These are phyloP conservation scores for Latrodectus hesperus DNA, from an alignment of 2,888 invertebrate species.

Conservation along the genomic window DNA sequence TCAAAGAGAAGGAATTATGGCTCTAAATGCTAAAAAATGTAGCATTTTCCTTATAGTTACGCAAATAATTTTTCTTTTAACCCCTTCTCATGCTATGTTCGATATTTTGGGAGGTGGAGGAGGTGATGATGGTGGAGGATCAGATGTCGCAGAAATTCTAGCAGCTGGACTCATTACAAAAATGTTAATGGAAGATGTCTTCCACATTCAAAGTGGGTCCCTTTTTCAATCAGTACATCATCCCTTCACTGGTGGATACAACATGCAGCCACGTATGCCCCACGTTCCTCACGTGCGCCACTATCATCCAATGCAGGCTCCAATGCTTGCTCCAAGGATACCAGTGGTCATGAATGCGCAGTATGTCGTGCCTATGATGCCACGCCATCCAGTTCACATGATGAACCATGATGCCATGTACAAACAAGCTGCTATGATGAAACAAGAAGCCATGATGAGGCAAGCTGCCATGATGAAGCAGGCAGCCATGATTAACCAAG, in stretches of 20 bases:
- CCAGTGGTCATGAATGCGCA: not conserved
- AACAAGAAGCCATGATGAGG: not conserved
- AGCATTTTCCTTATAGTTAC: conserved; percentile 13
- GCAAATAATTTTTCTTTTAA: not conserved
- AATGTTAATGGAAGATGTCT: conserved; percentile 49
- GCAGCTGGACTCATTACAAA: conserved; percentile 54
- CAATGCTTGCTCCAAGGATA: conserved; percentile 2
- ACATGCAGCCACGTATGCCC: not conserved
- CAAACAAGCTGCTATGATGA: not conserved
- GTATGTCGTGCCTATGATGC: not conserved
- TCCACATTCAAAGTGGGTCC: not conserved
- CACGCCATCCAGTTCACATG: not conserved
- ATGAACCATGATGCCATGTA: not conserved
- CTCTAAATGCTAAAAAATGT: conserved; percentile 3
- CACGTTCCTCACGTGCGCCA: conserved; percentile 6
- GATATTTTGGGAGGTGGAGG: conserved; percentile 36
- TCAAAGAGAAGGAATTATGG: not conserved
- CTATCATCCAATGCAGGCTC: conserved; percentile 22
- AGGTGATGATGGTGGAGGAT: conserved; percentile 8
- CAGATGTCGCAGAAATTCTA: conserved; percentile 39
- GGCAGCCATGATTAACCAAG: conserved; percentile 37
- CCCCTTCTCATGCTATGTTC: conserved; percentile 22
- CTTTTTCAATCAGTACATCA: conserved; percentile 18
- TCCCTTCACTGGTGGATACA: not conserved
- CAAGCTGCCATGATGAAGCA: not conserved